Evolutionary conservation across 2,113 vertebrate genomes (phyloP).

Genomic region (Pomatostomus ruficeps): DNA sequence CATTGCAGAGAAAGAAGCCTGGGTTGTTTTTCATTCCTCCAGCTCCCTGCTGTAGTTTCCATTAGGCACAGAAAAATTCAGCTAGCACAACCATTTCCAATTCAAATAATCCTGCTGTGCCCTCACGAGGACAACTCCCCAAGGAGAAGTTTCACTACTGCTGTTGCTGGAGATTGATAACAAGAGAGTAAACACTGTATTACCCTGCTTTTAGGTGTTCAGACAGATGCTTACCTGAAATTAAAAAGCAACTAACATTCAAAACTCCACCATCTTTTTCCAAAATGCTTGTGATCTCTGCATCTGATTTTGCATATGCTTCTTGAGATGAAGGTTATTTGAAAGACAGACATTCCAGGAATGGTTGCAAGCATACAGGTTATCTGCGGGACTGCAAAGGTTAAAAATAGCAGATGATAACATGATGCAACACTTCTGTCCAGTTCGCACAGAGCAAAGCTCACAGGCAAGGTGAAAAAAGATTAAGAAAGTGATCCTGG

Average conservation of each 20-base stretch:
- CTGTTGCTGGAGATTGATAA: not conserved
- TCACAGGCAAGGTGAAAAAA: not conserved
- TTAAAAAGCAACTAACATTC: not conserved
- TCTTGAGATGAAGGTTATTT: not conserved
- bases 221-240: not conserved
- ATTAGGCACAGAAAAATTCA: not conserved
- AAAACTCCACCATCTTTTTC: not conserved
- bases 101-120: not conserved
- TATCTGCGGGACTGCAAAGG: not conserved
- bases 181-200: not conserved
- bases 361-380: not conserved
- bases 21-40: not conserved
- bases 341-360: not conserved
- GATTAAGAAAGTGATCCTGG: not conserved
- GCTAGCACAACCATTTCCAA: not conserved
- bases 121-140: not conserved
- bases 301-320: not conserved
- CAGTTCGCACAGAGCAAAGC: not conserved
- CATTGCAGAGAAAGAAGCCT: not conserved
- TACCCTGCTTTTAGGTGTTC: not conserved
- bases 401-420: slow-evolving; percentile 28
- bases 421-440: not conserved
- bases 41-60: not conserved
- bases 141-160: not conserved
- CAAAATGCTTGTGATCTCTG: not conserved